A percentile compares a stretch with the other conserved stretches of the same genome.
Conservation (phyloP, 2,797 vertebrate species). For the Aselliscus stoliczkanus region DNA sequence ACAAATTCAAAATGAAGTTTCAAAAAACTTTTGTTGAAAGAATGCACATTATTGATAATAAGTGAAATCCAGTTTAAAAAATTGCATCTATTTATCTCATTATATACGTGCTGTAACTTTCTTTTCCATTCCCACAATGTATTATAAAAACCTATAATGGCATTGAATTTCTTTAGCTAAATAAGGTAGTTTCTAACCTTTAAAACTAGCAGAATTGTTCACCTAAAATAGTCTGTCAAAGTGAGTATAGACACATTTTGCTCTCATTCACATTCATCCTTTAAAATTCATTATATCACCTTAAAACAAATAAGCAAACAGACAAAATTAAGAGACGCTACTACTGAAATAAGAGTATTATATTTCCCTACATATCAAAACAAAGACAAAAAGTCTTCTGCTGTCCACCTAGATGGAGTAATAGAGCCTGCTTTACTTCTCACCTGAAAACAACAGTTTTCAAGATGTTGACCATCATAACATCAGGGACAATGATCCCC, state of each 20-base stretch:
- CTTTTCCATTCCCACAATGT: not conserved
- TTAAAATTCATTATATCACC: not conserved
- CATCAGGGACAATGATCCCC: not conserved
- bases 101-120: not conserved
- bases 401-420: not conserved
- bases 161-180: not conserved
- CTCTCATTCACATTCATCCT: not conserved
- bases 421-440: not conserved
- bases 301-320: constrained; percentile 11
- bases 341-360: not conserved
- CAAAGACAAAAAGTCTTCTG: not conserved
- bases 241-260: not conserved
- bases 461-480: not conserved
- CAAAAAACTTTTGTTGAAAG: not conserved
- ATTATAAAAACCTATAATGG: not conserved
- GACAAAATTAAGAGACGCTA: not conserved
- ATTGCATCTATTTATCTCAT: not conserved
- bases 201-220: not conserved
- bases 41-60: not conserved
- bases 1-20: no score
- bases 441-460: not conserved
- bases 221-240: not conserved
- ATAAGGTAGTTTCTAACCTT: not conserved
- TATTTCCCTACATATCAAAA: not conserved
- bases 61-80: not conserved